Base-by-base conservation (phyloP, 1,140 invertebrate genomes). In the Cyclargus thomasi region DNA sequence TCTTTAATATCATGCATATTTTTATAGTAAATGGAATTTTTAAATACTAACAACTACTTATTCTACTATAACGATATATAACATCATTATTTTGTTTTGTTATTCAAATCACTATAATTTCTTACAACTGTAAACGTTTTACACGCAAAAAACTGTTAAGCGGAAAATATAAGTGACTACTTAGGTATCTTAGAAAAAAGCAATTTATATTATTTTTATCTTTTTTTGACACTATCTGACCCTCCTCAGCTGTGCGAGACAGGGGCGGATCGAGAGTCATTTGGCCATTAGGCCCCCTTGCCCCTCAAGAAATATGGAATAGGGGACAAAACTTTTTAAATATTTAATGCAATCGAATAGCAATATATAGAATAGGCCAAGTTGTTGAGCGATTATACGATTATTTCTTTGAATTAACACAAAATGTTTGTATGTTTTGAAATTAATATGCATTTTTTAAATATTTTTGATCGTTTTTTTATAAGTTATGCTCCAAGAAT, bases 201-300 rank as follows among this genome's bases (percentile, higher is more conserved):
- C 81, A 80, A 86, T 91, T 87, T 86, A 90, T 91, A 85, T 88
- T 87, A 85, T 85, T 91, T 89, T 90, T 91, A 91, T 91, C 90
- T 91, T 91, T 89, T 90, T 90, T 83, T 91, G 90, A 91, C 90
- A 88, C 82, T 91, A 91, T 91, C 89, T 78, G 79, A 69, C 80
- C 83, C 82, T 81, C 82, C 83, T 76, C 68, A 73, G 76, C 76
- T 69, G 87, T 74, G 73, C 57, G 74, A 76, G 83, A 84, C 85
- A 85, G 81, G 85, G 85, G 85, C 78, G 82, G 80, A 77, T 80
- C 67, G 76, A 78, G 75, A 79, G 77, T 74, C 71, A 55, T 69
- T 78, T 73, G 65, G 65, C 67, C 47, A 67, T 64, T 71, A 21
- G 67, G 66, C 67, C 73, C 70, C 69, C 66, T 63, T 55, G 67